Base-by-base conservation (phyloP, 1,140 invertebrate species). In the Tetranychus urticae region DNA sequence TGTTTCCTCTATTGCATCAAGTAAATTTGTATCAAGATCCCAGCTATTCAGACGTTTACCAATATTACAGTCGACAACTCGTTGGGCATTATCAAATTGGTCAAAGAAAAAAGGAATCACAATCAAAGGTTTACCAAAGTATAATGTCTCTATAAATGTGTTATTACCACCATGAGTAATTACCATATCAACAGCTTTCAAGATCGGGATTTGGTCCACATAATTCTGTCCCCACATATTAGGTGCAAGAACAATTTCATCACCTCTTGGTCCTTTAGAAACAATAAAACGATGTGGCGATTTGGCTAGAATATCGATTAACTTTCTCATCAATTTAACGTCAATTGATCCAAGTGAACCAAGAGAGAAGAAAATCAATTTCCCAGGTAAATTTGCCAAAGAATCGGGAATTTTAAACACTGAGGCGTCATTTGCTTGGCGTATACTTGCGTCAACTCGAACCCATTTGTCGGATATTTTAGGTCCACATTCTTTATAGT, bases 131-230 rank as follows among this genome's bases (percentile, higher is more conserved):
- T 36, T 37, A 14, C 55, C 55, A 36, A 12, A 56, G 13, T 56
- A 37, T 2, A 35, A 5, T 35, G 55, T 36, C 33, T 56, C 55
- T 1, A 36, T 10, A 8, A 56, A 36, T 35, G 36, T 37, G 7
- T 56, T 56, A 50, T 66, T 69, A 10, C 70, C 70, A 56, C 70
- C 69, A 54, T 71, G 70, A 23, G 66, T 68, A n/a, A 71, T 65
- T 45, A 70, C 68, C 14, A 69, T 36, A 64, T 65, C 63, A n/a
- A 63, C 50, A n/a, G 12, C 13, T n/a, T 61, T 4, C 2, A 63
- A 14, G 13, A 63, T 46, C 33, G 23, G 10, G 6, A 46, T 63
- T 45, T 63, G 63, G n/a, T 54, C 23, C 8, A 63, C n/a, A 45
- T 37, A 58, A 2, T 36, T 42, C 10, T 61, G 58, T 42, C 61